These are phyloP conservation scores for Oryzaephilus surinamensis DNA, from an alignment of 1,140 invertebrate species.

Conservation along the genomic window DNA sequence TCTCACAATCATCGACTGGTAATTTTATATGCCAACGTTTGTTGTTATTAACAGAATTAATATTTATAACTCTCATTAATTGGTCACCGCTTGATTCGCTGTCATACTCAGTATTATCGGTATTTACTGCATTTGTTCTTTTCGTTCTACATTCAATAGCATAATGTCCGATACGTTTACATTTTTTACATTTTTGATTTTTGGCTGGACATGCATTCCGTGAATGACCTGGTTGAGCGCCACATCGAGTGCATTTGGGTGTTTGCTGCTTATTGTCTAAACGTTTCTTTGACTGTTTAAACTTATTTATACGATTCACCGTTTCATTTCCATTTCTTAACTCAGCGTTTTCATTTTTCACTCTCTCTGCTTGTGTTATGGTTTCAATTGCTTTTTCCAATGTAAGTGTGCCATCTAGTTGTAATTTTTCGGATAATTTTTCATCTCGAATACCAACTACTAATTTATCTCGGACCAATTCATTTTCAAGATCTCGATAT, in stretches of 20 bases:
- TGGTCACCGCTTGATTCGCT: no score
- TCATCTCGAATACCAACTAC: conserved; percentile 28
- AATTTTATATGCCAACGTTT: not conserved
- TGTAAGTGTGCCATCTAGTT: conserved; percentile 25
- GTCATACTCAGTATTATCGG: no score
- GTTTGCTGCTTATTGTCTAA: not conserved
- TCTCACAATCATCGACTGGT: not conserved
- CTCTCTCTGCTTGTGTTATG: conserved; percentile 1
- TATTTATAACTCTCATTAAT: no score
- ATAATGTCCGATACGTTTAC: not conserved
- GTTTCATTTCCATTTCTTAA: not conserved
- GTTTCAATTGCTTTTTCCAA: conserved; percentile 12
- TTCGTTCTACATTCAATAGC: no score
- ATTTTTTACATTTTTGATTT: not conserved
- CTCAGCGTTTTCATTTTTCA: conserved; percentile 1
- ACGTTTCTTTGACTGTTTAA: not conserved
- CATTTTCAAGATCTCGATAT: conserved; percentile 24
- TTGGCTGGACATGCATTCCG: not conserved
- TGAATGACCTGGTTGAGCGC: not conserved
- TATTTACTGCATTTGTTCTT: no score
- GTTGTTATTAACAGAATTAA: not conserved
- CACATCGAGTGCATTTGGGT: not conserved
- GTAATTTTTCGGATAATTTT: conserved; percentile 25
- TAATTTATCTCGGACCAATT: conserved; percentile 29
- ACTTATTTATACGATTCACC: not conserved